These are phyloP conservation scores for Nannospalax galili DNA, from an alignment of 2,113 vertebrate species.

Conservation along the genomic window DNA sequence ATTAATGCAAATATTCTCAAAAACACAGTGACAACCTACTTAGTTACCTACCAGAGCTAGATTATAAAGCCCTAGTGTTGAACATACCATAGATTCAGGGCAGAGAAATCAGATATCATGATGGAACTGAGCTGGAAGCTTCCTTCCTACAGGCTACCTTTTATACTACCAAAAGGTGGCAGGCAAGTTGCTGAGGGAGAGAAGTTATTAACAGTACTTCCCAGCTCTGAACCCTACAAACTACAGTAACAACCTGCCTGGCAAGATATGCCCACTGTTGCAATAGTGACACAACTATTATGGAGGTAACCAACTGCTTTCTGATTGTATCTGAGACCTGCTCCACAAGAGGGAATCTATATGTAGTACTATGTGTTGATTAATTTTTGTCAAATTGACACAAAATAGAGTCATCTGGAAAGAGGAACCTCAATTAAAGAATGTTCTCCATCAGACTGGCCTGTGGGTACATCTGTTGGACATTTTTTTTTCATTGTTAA, in stretches of 20 bases:
- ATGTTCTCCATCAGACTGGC: too few relatives aligned
- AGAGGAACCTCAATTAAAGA: too few relatives aligned
- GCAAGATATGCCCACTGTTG: background rate
- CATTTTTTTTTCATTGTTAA: too few relatives aligned
- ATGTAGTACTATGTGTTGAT: too few relatives aligned
- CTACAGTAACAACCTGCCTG: background rate
- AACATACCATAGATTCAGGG: background rate
- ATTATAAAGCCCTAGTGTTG: background rate
- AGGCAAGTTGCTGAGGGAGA: background rate
- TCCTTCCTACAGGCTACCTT: background rate
- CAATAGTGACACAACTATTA: background rate
- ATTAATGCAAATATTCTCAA: background rate
- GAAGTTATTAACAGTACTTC: background rate
- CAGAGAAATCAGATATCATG: background rate
- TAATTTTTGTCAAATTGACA: too few relatives aligned
- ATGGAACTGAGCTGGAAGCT: background rate
- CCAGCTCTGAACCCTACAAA: background rate
- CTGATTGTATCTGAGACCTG: background rate
- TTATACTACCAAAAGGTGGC: background rate
- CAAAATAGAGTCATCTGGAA: too few relatives aligned
- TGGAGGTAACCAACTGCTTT: background rate
- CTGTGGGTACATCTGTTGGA: too few relatives aligned
- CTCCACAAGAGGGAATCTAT: background rate
- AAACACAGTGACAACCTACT: background rate
- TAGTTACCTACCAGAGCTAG: background rate